Percentiles rank a stretch among this genome's conserved stretches.
Conservation (phyloP, 2,888 invertebrate genomes). For the Bruchidius siliquastri region DNA sequence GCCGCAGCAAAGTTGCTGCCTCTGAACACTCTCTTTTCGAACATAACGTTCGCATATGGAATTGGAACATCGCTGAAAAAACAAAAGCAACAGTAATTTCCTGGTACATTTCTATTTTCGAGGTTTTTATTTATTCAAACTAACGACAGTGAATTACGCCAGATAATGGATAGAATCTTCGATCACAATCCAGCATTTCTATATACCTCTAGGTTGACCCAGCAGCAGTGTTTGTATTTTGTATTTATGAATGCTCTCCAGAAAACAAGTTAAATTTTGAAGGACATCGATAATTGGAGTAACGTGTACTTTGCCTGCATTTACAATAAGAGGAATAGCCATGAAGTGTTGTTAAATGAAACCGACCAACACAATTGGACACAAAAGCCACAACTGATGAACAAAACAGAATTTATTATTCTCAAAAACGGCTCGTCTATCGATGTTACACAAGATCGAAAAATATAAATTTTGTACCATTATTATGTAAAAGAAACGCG, state of each 20-base stretch:
- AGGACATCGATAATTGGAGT: neutral
- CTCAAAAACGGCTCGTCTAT: no score
- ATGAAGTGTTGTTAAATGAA: no score
- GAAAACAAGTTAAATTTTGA: neutral
- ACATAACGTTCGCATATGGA: slow-evolving; percentile 81
- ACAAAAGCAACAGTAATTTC: no score
- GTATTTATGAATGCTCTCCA: neutral
- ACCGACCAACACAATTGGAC: no score
- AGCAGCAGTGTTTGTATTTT: neutral
- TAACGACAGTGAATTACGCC: neutral
- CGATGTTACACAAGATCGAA: no score
- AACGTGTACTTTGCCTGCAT: neutral
- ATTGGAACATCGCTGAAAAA: slow-evolving; percentile 50
- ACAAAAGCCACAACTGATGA: no score
- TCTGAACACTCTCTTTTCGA: slow-evolving; percentile 78
- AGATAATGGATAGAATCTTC: neutral
- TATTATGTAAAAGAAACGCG: no score
- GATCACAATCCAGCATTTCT: neutral
- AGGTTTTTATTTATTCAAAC: neutral
- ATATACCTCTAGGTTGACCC: neutral
- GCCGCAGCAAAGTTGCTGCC: slow-evolving; percentile 73
- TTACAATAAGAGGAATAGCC: no score
- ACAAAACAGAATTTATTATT: no score
- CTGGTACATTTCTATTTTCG: neutral
- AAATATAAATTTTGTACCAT: no score